A percentile compares a stretch with the other conserved stretches of the same genome.
These are phyloP conservation scores for Antigone vipio DNA, from an alignment of 2,113 vertebrate species.

Conservation along the genomic window DNA sequence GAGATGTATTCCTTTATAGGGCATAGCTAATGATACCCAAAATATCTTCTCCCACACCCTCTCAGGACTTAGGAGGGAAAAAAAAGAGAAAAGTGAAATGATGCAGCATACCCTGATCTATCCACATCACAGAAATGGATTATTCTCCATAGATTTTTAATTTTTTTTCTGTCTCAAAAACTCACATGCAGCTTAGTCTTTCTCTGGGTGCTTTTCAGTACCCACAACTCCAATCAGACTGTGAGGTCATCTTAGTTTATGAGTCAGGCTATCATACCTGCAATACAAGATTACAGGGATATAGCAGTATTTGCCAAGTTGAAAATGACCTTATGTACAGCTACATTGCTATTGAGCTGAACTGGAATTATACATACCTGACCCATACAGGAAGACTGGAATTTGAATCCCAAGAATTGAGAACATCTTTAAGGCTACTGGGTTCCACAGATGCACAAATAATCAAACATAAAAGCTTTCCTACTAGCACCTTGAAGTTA, in stretches of 20 bases:
- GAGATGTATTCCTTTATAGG: neutral
- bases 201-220: neutral
- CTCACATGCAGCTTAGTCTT: neutral
- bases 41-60: neutral
- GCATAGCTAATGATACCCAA: conserved; percentile 1
- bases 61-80: neutral
- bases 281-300: neutral
- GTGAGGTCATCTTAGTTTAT: neutral
- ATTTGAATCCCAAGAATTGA: neutral
- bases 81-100: neutral
- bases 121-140: neutral
- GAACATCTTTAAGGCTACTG: neutral
- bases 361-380: neutral
- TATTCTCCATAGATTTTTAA: neutral
- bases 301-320: neutral
- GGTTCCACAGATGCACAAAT: neutral
- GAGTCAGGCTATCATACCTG: neutral
- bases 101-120: neutral
- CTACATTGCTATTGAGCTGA: neutral
- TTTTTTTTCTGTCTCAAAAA: neutral
- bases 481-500: neutral
- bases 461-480: neutral
- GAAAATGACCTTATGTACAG: neutral
- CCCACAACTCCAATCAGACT: neutral
- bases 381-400: neutral